Conservation (phyloP, 2,888 invertebrate species). For the Apocheima hispidaria region DNA sequence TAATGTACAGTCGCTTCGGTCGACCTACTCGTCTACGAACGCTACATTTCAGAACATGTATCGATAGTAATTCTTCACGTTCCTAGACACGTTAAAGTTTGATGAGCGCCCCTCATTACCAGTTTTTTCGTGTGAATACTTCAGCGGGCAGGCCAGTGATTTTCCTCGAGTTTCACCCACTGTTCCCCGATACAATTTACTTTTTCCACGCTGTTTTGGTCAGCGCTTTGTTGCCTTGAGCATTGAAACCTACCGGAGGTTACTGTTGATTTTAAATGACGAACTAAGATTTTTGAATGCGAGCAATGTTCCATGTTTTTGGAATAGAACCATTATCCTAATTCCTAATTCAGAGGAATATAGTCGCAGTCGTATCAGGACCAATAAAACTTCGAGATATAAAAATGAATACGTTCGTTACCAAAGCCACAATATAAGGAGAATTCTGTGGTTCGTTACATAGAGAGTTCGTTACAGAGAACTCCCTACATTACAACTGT, state of each 20-base stretch:
- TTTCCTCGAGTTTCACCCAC: conserved; percentile 54
- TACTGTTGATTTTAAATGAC: not conserved
- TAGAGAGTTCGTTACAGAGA: too few species aligned
- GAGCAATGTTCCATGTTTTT: not conserved
- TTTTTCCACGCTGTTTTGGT: conserved; percentile 30
- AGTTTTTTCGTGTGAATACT: conserved; percentile 76
- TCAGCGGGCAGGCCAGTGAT: conserved; percentile 69
- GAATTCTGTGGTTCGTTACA: too few species aligned
- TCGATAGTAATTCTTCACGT: conserved; percentile 39
- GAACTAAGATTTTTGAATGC: not conserved
- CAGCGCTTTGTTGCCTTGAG: conserved; percentile 8
- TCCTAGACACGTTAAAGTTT: conserved; percentile 66
- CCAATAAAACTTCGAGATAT: too few species aligned
- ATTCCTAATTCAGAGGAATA: too few species aligned
- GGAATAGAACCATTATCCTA: too few species aligned
- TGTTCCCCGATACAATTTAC: conserved; percentile 41
- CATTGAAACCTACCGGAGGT: conserved; percentile 4
- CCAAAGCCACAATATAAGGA: too few species aligned
- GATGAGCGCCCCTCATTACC: conserved; percentile 73
- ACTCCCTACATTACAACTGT: too few species aligned
- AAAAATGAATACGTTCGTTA: too few species aligned
- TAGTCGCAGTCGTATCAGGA: too few species aligned
- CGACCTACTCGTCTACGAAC: not conserved
- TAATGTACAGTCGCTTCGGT: too few species aligned
- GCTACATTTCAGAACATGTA: conserved; percentile 1